A percentile compares a stretch with the other conserved stretches of the same genome.
Evolutionary conservation across 2,797 vertebrate genomes (phyloP).

Genomic region (Mormyrops attenuatus): DNA sequence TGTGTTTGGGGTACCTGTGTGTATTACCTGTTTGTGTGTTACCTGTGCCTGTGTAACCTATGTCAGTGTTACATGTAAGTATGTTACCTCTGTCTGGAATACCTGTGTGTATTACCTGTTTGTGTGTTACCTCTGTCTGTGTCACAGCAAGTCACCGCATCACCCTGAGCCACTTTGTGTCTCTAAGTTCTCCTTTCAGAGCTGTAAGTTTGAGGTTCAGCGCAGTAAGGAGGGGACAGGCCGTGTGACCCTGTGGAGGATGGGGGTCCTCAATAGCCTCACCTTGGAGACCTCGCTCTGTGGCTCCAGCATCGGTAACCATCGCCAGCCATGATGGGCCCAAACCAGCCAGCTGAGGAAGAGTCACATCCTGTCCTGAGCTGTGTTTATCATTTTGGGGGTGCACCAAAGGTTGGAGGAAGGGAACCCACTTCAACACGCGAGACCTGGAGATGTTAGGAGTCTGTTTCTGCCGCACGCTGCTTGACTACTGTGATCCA

Average conservation of each 20-base stretch:
- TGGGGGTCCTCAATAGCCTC: conserved; percentile 68
- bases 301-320: conserved; percentile 62
- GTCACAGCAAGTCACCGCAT: background rate
- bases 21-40: conserved; percentile 26
- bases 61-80: background rate
- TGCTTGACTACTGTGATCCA: conserved; percentile 55
- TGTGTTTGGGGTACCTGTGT: too few relatives aligned
- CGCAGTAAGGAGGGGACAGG: conserved; percentile 63
- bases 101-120: background rate
- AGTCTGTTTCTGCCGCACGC: conserved; percentile 59
- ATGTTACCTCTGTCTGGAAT: background rate
- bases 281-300: conserved; percentile 65
- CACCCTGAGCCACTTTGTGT: conserved; percentile 29
- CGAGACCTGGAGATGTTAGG: conserved; percentile 59
- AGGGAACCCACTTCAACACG: conserved; percentile 54
- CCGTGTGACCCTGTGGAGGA: conserved; percentile 64
- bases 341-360: background rate
- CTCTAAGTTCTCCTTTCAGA: conserved; percentile 62
- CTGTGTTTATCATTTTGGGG: background rate
- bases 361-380: background rate
- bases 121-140: background rate
- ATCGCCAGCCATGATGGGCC: background rate
- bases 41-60: background rate
- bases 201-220: conserved; percentile 59
- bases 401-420: conserved; percentile 50